A percentile compares a stretch with the other conserved stretches of the same genome.
phyloP scores from a whole-genome alignment of 2,797 vertebrate species.

The Chrosomus eos region DNA sequence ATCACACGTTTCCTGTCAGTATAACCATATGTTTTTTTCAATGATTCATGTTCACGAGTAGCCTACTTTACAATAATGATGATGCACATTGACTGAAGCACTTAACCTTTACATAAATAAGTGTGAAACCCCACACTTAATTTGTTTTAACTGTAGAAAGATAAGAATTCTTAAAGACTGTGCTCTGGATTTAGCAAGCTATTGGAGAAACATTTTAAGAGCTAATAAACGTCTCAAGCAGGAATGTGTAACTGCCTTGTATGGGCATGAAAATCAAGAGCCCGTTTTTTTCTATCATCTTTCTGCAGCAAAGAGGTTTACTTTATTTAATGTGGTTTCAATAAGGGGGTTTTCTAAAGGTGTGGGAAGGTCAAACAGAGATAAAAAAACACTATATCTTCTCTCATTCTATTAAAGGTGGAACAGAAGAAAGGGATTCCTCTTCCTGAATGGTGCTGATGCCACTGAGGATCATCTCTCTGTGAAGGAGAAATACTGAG shows the following conservation, averaged over 20 bases:
- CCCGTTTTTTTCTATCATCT: constrained; percentile 58
- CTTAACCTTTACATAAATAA: constrained; percentile 27
- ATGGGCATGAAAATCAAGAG: constrained; percentile 77
- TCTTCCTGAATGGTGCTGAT: constrained; percentile 54
- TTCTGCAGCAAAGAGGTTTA: constrained; percentile 15
- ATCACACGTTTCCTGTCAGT: neutral
- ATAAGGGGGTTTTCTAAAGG: neutral
- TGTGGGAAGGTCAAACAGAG: neutral
- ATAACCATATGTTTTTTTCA: neutral
- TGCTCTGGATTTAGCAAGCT: constrained; percentile 74
- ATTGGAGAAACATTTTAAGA: constrained; percentile 72
- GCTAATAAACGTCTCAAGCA: constrained; percentile 78
- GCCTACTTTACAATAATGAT: neutral
- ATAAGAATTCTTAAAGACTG: constrained; percentile 74
- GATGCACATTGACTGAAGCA: neutral
- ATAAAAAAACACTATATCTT: neutral
- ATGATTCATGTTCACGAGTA: neutral
- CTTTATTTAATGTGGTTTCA: constrained; percentile 13
- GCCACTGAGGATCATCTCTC: constrained; percentile 50
- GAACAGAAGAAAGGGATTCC: constrained; percentile 37
- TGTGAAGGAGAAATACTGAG: constrained; percentile 44
- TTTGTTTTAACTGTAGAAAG: constrained; percentile 59
- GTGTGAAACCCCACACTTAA: neutral
- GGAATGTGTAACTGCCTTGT: constrained; percentile 83
- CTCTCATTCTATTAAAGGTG: neutral